A percentile compares a stretch with the other conserved stretches of the same genome.
Conservation (phyloP, 2,888 invertebrate genomes). For the Trichopoda pennipes region DNA sequence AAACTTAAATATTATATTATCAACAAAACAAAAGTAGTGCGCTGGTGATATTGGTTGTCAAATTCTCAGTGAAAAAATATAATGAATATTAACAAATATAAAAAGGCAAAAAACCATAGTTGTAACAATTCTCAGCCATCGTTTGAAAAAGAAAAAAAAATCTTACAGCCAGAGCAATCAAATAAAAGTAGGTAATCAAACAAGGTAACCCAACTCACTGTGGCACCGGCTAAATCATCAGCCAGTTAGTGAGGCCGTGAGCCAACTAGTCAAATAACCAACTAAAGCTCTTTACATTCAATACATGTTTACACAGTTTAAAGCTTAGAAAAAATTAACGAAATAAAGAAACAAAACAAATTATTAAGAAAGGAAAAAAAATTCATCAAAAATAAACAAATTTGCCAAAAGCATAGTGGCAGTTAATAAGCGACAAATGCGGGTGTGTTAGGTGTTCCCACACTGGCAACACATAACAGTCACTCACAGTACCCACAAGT, state of each 20-base stretch:
- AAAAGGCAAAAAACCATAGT: conserved; percentile 4
- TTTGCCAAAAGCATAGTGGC: conserved; percentile 64
- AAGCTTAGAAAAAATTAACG: conserved; percentile 40
- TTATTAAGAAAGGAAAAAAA: conserved; percentile 24
- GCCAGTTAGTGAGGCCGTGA: not conserved
- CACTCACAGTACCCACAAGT: conserved; percentile 4
- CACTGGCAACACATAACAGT: conserved; percentile 47
- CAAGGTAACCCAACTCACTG: conserved; percentile 1
- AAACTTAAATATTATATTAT: conserved; percentile 9
- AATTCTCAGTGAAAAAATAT: not conserved
- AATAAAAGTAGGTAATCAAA: conserved; percentile 14
- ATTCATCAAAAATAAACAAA: conserved; percentile 53
- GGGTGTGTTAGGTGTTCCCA: conserved; percentile 69
- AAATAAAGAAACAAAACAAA: conserved; percentile 8
- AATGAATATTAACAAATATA: not conserved
- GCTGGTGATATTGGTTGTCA: conserved; percentile 23
- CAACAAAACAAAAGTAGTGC: conserved; percentile 3
- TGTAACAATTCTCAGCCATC: conserved; percentile 32
- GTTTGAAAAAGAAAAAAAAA: not conserved
- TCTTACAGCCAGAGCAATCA: conserved; percentile 4
- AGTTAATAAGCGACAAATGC: conserved; percentile 65
- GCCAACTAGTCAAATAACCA: conserved; percentile 11
- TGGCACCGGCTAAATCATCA: not conserved
- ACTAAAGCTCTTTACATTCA: conserved; percentile 14
- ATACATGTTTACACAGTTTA: conserved; percentile 8